Percentiles rank a stretch among this genome's conserved stretches.
Conservation (phyloP, 2,113 vertebrate genomes). For the Antechinus stuartii region DNA sequence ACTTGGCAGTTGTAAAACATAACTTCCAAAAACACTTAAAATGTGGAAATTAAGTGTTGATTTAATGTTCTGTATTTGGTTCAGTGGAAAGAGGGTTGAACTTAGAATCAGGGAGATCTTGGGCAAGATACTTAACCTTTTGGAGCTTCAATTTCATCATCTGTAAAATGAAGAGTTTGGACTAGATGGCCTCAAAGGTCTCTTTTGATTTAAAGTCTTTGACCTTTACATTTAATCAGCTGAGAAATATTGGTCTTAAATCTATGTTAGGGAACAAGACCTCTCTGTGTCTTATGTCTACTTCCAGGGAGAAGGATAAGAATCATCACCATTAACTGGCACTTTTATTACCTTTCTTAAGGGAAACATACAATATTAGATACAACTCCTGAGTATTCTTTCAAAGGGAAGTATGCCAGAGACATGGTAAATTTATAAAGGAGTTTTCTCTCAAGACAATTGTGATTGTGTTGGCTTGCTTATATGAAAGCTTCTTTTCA, state of each 20-base stretch:
- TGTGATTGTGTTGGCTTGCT: background rate
- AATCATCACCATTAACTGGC: background rate
- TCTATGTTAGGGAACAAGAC: background rate
- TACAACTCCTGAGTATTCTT: background rate
- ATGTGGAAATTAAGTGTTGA: conserved; percentile 48
- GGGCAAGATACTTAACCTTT: background rate
- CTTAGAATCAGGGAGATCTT: background rate
- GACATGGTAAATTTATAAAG: background rate
- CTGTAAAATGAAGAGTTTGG: background rate
- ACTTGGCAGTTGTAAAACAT: conserved; percentile 31
- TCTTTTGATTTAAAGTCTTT: background rate
- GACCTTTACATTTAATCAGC: conserved; percentile 21
- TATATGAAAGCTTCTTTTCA: background rate
- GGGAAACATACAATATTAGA: background rate
- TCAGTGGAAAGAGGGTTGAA: background rate
- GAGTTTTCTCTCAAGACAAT: background rate
- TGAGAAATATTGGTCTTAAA: conserved; percentile 18
- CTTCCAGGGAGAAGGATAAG: background rate
- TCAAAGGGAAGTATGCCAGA: background rate
- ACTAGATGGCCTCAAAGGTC: background rate
- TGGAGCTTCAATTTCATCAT: background rate
- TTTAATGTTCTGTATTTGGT: conserved; percentile 13
- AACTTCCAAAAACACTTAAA: conserved; percentile 53
- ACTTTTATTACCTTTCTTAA: background rate
- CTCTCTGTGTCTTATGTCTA: background rate